A percentile compares a stretch with the other conserved stretches of the same genome.
phyloP scores from a whole-genome alignment of 2,113 vertebrate genomes.

The Sphaerodactylus townsendi region DNA sequence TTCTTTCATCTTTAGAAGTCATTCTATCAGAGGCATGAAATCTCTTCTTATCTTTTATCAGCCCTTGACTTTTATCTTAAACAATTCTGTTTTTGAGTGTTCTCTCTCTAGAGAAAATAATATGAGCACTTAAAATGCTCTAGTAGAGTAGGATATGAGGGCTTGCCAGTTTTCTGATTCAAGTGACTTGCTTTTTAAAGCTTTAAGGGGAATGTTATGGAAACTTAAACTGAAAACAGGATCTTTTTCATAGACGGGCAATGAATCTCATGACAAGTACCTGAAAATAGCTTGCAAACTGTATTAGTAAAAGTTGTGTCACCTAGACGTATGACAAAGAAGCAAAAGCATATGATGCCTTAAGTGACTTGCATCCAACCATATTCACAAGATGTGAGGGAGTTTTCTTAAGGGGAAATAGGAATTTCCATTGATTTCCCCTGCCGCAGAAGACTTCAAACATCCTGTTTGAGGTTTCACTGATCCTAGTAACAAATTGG shows the following conservation, averaged over 20 bases:
- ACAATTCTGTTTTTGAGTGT: slow-evolving; percentile 14
- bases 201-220: background rate
- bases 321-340: background rate
- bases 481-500: too few species aligned
- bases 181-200: background rate
- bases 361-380: background rate
- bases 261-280: background rate
- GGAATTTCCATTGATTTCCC: too few species aligned
- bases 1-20: slow-evolving; percentile 22
- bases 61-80: slow-evolving; percentile 34
- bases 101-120: background rate
- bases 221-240: background rate
- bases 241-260: background rate
- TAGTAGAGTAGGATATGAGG: background rate
- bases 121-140: background rate
- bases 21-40: slow-evolving; percentile 6
- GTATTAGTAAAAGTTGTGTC: background rate
- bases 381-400: too few species aligned
- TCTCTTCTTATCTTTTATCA: slow-evolving; percentile 19
- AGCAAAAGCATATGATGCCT: background rate
- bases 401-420: too few species aligned
- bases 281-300: slow-evolving; percentile 2
- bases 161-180: slow-evolving; percentile 13
- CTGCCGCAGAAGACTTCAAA: too few species aligned
- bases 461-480: too few species aligned